Evolutionary conservation across 2,888 invertebrate species (phyloP), one percentile per base, ranked within the genome.

Genomic region (Zygaena filipendulae): DNA sequence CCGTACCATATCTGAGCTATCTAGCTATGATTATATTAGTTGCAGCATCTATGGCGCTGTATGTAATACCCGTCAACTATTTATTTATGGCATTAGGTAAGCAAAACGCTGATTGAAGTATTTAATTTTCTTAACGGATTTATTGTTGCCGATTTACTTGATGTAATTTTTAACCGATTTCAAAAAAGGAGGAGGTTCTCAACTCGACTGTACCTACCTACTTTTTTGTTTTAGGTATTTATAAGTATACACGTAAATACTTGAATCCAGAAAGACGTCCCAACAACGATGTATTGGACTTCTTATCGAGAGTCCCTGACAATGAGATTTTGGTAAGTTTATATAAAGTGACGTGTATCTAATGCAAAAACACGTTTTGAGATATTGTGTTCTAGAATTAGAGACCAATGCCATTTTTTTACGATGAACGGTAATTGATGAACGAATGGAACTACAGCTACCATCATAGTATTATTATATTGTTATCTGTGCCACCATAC

Each of bases 31-130:
- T 56, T 2, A 58, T 51, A 4, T 33, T 79, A 41, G 30, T 67
- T 11, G 49, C 39, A 3, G 46, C 52, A 2, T 52, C 74, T 1
- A 29, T 60, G 19, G 64, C 52, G 2, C 43, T 77, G 13, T 77
- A 69, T 44, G n/a, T 72, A 3, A 50, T 77, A 34, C 75, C 75
- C 21, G 47, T 59, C 19, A 71, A 72, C 43, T 79, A 72, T 42
- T 42, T 79, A 38, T 67, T 77, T 36, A 79, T 79, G 71, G 67
- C 59, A 25, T 47, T 72, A 42, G 77, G 77, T 79, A 49, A n/a
- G n/a, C n/a, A n/a, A n/a, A n/a, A n/a, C n/a, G n/a, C n/a, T 22
- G 5, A 12, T 10, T 3, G 8, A 7, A 18, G 22, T 27, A 14
- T 8, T 19, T 21, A 9, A 22, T 23, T 8, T n/a, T 13, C 4